These are phyloP conservation scores for Antheraea mylitta DNA, from an alignment of 1,140 invertebrate genomes.

Conservation along the genomic window DNA sequence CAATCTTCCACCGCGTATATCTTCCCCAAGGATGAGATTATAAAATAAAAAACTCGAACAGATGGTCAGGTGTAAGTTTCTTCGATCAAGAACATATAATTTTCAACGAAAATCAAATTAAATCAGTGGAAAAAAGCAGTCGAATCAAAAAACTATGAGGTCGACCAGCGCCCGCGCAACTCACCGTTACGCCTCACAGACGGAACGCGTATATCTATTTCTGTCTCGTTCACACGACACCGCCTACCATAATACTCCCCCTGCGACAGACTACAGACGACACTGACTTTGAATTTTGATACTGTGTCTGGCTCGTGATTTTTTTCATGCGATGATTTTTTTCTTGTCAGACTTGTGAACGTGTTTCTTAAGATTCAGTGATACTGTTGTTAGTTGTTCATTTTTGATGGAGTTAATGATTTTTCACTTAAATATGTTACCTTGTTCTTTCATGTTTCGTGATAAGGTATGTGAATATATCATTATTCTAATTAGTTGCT, in stretches of 20 bases:
- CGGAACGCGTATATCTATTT: slow-evolving; percentile 16
- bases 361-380: neutral
- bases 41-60: slow-evolving; percentile 9
- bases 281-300: slow-evolving; percentile 31
- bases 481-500: neutral
- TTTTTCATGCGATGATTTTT: neutral
- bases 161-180: slow-evolving; percentile 41
- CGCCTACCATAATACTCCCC: slow-evolving; percentile 37
- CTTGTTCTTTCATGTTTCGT: neutral
- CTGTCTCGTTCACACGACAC: slow-evolving; percentile 29
- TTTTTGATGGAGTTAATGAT: neutral
- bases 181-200: slow-evolving; percentile 43
- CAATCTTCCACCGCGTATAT: neutral
- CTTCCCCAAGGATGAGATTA: neutral
- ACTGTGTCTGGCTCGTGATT: slow-evolving; percentile 22
- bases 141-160: slow-evolving; percentile 33
- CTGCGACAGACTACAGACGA: slow-evolving; percentile 15
- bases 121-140: slow-evolving; percentile 32
- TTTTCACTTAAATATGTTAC: neutral
- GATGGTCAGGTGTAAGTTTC: slow-evolving; percentile 8
- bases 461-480: neutral
- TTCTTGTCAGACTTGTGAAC: neutral
- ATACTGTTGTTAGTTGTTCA: neutral
- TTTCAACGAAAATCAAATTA: slow-evolving; percentile 35
- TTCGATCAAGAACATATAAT: slow-evolving; percentile 19